phyloP scores from a whole-genome alignment of 1,140 invertebrate genomes.

The Belonocnema kinseyi region DNA sequence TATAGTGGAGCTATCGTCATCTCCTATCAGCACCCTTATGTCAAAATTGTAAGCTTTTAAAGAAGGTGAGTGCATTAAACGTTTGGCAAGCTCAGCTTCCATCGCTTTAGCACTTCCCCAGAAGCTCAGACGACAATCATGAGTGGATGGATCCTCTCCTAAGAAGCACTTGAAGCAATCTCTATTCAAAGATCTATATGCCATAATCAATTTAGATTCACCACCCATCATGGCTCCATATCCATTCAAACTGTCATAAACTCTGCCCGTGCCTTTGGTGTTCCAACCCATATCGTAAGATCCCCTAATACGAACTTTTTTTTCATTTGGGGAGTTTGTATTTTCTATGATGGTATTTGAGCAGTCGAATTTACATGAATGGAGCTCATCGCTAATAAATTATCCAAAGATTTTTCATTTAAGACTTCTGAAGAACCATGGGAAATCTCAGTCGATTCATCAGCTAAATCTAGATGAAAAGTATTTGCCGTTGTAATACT shows the following conservation, averaged over 20 bases:
- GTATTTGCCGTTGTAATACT: too few species aligned
- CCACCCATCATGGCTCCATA: conserved; percentile 22
- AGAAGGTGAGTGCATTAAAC: conserved; percentile 26
- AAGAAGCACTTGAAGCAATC: conserved; percentile 4
- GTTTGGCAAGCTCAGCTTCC: conserved; percentile 38
- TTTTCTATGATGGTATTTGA: too few species aligned
- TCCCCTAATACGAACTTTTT: too few species aligned
- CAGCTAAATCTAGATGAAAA: too few species aligned
- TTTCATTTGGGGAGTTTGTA: too few species aligned
- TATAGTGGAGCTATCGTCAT: conserved; percentile 42
- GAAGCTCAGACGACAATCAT: conserved; percentile 24
- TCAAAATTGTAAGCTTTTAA: conserved; percentile 34
- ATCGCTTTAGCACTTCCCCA: conserved; percentile 40
- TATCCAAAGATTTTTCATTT: too few species aligned
- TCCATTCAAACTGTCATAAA: conserved; percentile 36
- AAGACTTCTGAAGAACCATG: too few species aligned
- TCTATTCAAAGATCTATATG: conserved; percentile 21
- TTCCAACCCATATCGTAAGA: conserved; percentile 36
- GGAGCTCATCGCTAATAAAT: too few species aligned
- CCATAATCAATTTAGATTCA: background rate
- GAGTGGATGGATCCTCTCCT: background rate
- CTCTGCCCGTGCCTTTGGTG: conserved; percentile 13
- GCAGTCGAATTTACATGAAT: too few species aligned
- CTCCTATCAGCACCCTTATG: conserved; percentile 35
- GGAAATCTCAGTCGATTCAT: too few species aligned